These are phyloP conservation scores for Tauraco erythrolophus DNA, from an alignment of 2,113 vertebrate species.

Conservation along the genomic window DNA sequence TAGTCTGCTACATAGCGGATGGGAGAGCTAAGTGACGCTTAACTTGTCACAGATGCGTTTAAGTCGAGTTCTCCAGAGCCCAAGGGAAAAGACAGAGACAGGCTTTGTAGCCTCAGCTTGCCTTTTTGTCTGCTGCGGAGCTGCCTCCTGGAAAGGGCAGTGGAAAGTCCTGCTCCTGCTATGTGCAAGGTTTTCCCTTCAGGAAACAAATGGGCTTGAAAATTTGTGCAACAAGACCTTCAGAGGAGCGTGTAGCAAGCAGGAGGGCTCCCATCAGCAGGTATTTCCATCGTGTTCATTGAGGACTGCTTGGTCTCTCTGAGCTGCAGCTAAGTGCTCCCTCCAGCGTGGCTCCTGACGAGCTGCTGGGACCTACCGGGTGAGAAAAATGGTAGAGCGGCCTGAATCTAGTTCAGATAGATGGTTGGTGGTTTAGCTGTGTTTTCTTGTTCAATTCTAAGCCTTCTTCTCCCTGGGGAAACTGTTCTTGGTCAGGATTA, in stretches of 20 bases:
- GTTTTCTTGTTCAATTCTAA: neutral
- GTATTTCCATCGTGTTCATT: fast-evolving
- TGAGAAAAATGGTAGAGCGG: neutral
- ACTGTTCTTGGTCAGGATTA: neutral
- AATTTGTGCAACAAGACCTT: neutral
- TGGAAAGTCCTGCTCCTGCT: neutral
- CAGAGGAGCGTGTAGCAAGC: neutral
- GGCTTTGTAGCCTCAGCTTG: neutral
- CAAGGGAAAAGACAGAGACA: neutral
- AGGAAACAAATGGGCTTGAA: neutral
- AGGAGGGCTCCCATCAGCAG: neutral
- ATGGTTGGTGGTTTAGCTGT: neutral
- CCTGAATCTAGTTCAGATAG: neutral
- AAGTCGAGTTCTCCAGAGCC: neutral
- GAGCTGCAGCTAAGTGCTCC: neutral
- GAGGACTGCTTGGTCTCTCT: neutral
- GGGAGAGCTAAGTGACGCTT: neutral
- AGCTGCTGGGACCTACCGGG: neutral
- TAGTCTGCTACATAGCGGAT: neutral
- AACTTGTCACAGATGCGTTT: neutral
- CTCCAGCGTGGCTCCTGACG: neutral
- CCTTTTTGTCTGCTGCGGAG: neutral
- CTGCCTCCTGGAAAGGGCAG: neutral
- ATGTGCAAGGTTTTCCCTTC: neutral
- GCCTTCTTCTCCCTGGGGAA: neutral